These are phyloP conservation scores for Scaptomyza reducta DNA, from an alignment of 2,888 invertebrate genomes.

Conservation along the genomic window DNA sequence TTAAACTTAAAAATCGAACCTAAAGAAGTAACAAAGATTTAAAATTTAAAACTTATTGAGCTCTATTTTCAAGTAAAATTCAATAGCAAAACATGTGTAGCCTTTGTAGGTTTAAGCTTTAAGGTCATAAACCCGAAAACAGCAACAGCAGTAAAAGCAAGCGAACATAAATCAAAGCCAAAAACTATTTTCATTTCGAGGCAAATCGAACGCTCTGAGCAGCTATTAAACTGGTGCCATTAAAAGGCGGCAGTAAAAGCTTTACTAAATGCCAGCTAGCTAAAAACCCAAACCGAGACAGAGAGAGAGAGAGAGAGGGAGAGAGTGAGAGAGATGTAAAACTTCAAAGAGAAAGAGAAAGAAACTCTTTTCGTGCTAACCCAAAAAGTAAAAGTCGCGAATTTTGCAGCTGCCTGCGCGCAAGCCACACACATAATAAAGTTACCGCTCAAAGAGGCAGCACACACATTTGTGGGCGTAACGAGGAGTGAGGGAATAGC, in stretches of 20 bases:
- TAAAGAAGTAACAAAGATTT: no score
- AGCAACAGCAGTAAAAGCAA: constrained; percentile 41
- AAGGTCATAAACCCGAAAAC: constrained; percentile 29
- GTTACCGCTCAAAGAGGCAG: constrained; percentile 58
- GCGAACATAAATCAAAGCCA: constrained; percentile 56
- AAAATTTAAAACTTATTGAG: no score
- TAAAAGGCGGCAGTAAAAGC: constrained; percentile 62
- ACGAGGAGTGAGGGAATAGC: constrained; percentile 2
- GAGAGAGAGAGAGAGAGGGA: constrained; percentile 2
- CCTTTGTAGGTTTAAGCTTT: constrained; percentile 10
- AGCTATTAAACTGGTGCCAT: constrained; percentile 57
- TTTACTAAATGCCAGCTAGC: constrained; percentile 47
- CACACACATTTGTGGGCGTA: constrained; percentile 30
- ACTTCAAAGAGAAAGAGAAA: constrained; percentile 4
- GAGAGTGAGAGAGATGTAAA: constrained; percentile 2
- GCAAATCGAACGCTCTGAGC: constrained; percentile 49
- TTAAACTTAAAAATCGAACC: no score
- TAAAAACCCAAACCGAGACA: constrained; percentile 27
- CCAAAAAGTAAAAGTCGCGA: constrained; percentile 56
- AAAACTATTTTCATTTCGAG: constrained; percentile 57
- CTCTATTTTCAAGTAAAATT: neutral
- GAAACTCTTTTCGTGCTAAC: neutral
- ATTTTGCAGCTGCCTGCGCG: constrained; percentile 45
- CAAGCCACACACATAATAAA: constrained; percentile 65
- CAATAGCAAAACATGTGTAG: no score